These are phyloP conservation scores for Furnarius figulus DNA, from an alignment of 2,113 vertebrate species.

Conservation along the genomic window DNA sequence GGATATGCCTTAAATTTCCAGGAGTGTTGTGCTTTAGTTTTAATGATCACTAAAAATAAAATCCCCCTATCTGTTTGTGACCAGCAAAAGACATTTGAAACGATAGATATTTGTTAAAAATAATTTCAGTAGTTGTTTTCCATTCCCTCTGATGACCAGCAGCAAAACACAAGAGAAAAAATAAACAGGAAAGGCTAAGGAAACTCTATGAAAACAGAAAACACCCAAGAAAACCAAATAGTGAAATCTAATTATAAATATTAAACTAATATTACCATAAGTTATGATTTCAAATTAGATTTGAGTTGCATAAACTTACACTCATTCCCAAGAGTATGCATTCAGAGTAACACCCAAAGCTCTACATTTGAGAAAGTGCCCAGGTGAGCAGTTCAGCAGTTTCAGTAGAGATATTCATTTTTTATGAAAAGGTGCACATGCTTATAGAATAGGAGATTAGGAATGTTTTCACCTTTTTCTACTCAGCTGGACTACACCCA, in stretches of 20 bases:
- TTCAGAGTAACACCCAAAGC: neutral
- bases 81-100: neutral
- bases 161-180: conserved; percentile 2
- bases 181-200: conserved; percentile 23
- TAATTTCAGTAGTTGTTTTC: conserved; percentile 42
- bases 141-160: conserved; percentile 14
- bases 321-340: neutral
- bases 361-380: neutral
- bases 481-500: neutral
- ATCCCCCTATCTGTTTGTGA: neutral
- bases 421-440: neutral
- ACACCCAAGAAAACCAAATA: neutral
- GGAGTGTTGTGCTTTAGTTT: neutral
- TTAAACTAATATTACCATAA: neutral
- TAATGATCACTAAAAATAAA: neutral
- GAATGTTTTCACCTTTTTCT: neutral
- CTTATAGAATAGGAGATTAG: neutral
- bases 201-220: neutral
- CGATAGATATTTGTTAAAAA: neutral
- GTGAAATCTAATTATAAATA: neutral
- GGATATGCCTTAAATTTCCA: neutral
- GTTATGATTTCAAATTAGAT: neutral
- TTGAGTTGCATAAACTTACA: neutral
- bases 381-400: neutral
- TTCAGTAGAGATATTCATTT: neutral